A percentile compares a stretch with the other conserved stretches of the same genome.
Conservation (phyloP, 1,140 invertebrate genomes). For the Alviniconcha marisindica region DNA sequence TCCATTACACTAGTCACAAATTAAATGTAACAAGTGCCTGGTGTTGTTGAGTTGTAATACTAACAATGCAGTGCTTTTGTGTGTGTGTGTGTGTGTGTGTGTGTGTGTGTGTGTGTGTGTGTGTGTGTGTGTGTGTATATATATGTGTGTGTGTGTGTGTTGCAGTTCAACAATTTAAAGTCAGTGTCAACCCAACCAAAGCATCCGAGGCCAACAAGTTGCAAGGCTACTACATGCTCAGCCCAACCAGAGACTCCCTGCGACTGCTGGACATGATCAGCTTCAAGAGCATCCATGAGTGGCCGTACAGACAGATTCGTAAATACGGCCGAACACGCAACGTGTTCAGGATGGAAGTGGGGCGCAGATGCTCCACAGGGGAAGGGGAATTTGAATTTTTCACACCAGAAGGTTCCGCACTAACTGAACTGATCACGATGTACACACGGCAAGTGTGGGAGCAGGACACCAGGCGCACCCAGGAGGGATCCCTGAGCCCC, state of each 20-base stretch:
- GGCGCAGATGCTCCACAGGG: constrained; percentile 89
- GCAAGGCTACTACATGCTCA: constrained; percentile 43
- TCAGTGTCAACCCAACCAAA: constrained; percentile 35
- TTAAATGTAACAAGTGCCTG: too few species aligned
- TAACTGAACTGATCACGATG: constrained; percentile 47
- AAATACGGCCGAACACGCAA: constrained; percentile 88
- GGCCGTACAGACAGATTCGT: constrained; percentile 91
- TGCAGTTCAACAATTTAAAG: constrained; percentile 47
- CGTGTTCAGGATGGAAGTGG: constrained; percentile 93
- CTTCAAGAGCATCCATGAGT: constrained; percentile 77
- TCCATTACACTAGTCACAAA: too few species aligned
- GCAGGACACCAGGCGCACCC: not conserved
- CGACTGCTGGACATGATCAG: constrained; percentile 34
- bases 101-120: constrained; percentile 6
- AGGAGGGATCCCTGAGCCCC: not conserved
- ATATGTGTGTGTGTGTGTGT: constrained; percentile 18
- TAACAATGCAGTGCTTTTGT: not conserved
- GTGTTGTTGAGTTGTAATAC: too few species aligned
- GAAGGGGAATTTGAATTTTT: constrained; percentile 89
- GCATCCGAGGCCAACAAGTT: constrained; percentile 37
- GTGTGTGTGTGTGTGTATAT: constrained; percentile 18
- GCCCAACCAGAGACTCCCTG: constrained; percentile 36
- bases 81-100: constrained; percentile 1
- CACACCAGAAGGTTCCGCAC: constrained; percentile 58
- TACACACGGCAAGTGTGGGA: not conserved